phyloP scores from a whole-genome alignment of 2,113 vertebrate species.

The Okapia johnstoni region DNA sequence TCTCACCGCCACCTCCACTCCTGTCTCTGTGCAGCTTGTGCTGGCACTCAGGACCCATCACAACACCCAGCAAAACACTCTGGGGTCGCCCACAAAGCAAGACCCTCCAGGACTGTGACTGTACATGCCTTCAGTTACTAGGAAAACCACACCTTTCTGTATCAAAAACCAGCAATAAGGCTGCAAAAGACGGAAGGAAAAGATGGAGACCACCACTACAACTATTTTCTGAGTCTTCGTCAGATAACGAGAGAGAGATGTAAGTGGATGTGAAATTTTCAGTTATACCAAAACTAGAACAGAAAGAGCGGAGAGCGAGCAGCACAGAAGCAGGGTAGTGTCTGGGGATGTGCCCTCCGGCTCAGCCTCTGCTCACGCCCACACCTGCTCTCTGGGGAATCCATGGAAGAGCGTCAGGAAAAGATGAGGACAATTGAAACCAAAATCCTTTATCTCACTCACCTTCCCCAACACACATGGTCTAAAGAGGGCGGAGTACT shows the following conservation, averaged over 20 bases:
- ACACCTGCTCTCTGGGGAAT: too few relatives aligned
- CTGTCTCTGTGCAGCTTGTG: not conserved
- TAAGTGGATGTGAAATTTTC: accelerated
- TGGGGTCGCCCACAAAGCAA: not conserved
- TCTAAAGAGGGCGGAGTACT: not conserved
- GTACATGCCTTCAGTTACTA: accelerated
- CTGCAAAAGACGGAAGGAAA: not conserved
- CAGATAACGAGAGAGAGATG: not conserved
- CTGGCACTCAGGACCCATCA: accelerated
- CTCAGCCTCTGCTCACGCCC: too few relatives aligned
- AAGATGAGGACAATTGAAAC: accelerated
- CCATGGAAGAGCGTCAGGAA: accelerated
- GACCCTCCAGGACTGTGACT: accelerated
- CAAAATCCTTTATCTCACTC: not conserved
- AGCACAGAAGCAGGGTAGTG: accelerated
- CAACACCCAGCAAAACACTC: not conserved
- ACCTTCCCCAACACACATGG: not conserved
- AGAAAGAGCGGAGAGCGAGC: accelerated
- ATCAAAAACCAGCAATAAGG: not conserved
- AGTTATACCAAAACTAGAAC: not conserved
- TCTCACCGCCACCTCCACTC: not conserved
- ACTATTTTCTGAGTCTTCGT: not conserved
- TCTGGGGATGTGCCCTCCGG: accelerated
- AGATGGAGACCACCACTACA: accelerated
- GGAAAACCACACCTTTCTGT: too few relatives aligned